phyloP scores from a whole-genome alignment of 2,888 invertebrate species.

The Eupithecia dodoneata region DNA sequence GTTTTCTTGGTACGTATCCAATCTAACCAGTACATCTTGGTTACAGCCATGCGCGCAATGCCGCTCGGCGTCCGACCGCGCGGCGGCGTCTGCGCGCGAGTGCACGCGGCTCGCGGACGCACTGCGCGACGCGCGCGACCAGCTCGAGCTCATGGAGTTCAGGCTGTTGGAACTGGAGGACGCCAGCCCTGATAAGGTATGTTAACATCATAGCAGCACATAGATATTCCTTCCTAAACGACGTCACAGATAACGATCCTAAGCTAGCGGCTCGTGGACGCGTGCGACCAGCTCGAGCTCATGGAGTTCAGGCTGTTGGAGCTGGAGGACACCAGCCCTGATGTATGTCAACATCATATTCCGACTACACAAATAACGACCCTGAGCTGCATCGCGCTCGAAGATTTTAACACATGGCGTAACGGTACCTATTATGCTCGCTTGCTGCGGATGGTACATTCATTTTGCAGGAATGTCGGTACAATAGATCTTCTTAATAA shows the following conservation, averaged over 20 bases:
- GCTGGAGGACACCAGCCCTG: constrained; percentile 74
- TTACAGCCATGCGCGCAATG: constrained; percentile 78
- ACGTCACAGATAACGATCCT: too few relatives aligned
- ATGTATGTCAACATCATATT: too few relatives aligned
- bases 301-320: constrained; percentile 91
- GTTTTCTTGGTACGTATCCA: too few relatives aligned
- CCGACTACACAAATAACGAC: too few relatives aligned
- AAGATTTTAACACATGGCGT: too few relatives aligned
- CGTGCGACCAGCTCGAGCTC: constrained; percentile 91
- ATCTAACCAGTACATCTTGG: constrained; percentile 26
- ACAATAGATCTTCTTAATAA: too few relatives aligned
- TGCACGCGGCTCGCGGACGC: constrained; percentile 86
- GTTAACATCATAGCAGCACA: neutral
- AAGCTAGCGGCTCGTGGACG: constrained; percentile 81
- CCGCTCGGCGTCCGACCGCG: constrained; percentile 75
- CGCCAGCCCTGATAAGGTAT: constrained; percentile 81
- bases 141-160: constrained; percentile 92
- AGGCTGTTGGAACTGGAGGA: constrained; percentile 90
- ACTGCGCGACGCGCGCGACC: constrained; percentile 89
- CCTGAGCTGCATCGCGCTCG: too few relatives aligned
- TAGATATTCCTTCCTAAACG: too few relatives aligned
- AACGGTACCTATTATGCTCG: too few relatives aligned
- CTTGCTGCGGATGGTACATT: too few relatives aligned
- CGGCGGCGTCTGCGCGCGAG: constrained; percentile 75
- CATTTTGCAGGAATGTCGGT: too few relatives aligned